phyloP scores from a whole-genome alignment of 2,113 vertebrate genomes.

The Paradisaea rubra region DNA sequence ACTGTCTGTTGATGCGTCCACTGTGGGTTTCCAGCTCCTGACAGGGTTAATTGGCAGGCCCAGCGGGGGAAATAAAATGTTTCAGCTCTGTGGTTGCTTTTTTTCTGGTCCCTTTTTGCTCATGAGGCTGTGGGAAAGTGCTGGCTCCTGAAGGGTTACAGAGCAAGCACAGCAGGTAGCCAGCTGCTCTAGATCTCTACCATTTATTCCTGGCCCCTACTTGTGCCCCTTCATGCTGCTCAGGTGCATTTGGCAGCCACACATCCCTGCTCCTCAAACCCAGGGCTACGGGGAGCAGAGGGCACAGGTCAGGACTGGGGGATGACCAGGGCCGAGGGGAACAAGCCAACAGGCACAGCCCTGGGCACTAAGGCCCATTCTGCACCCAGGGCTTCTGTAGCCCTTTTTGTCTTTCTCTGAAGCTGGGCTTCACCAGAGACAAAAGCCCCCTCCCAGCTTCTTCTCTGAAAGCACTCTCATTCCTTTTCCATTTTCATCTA shows the following conservation, averaged over 20 bases:
- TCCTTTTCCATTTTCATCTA: conserved; percentile 11
- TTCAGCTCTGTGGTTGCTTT: background rate
- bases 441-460: background rate
- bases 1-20: background rate
- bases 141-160: conserved; percentile 36
- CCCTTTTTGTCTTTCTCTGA: background rate
- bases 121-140: background rate
- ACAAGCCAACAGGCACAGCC: background rate
- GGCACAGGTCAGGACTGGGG: background rate
- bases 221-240: background rate
- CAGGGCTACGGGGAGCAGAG: fast-evolving
- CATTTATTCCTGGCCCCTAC: background rate
- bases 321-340: fast-evolving
- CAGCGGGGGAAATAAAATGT: conserved; percentile 36
- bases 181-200: background rate
- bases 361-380: background rate
- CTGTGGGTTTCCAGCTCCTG: conserved; percentile 22
- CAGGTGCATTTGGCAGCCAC: background rate
- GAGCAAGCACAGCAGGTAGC: conserved; percentile 9
- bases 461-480: background rate
- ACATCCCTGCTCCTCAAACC: background rate
- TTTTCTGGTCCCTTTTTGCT: conserved; percentile 28
- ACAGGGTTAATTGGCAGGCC: conserved; percentile 56
- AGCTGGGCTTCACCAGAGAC: background rate
- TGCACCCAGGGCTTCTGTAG: background rate